A percentile compares a stretch with the other conserved stretches of the same genome.
Evolutionary conservation across 2,797 vertebrate genomes (phyloP).

Genomic region (Vireo griseus): DNA sequence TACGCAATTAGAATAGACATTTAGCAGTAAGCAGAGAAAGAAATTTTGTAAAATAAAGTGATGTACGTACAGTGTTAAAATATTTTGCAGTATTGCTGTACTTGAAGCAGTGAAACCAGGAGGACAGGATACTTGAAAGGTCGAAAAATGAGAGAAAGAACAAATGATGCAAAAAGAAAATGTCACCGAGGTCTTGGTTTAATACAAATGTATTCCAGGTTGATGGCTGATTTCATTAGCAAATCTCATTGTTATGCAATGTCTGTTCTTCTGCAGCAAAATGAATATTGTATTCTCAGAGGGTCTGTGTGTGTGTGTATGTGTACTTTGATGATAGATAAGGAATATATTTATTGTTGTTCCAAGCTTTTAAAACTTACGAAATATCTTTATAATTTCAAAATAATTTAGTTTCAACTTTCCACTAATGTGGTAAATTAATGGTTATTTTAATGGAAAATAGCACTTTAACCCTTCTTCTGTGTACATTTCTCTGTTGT

Average conservation of each 20-base stretch:
- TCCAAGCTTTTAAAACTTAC: constrained; percentile 39
- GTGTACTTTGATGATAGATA: constrained; percentile 61
- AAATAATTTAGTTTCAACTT: constrained; percentile 7
- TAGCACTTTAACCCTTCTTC: not conserved
- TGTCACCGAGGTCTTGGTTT: constrained; percentile 87
- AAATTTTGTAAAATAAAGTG: constrained; percentile 41
- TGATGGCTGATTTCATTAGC: constrained; percentile 99
- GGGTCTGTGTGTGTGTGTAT: constrained; percentile 70
- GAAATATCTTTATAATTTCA: not conserved
- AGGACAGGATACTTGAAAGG: constrained; percentile 67
- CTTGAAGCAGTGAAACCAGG: constrained; percentile 63
- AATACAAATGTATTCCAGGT: constrained; percentile 98
- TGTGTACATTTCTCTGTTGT: not conserved
- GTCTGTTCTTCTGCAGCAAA: constrained; percentile 99
- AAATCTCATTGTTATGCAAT: constrained; percentile 99
- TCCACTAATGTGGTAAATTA: not conserved
- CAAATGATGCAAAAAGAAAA: constrained; percentile 89
- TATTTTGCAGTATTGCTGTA: constrained; percentile 56
- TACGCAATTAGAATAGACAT: constrained; percentile 52
- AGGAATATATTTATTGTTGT: constrained; percentile 55
- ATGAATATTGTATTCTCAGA: constrained; percentile 94
- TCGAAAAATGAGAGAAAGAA: constrained; percentile 76
- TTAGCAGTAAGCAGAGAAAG: constrained; percentile 35
- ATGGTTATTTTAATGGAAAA: not conserved
- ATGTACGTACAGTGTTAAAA: not conserved